Base-by-base conservation (phyloP, 64 coral and sea anemone genomes). In the Anthopleura sola region DNA sequence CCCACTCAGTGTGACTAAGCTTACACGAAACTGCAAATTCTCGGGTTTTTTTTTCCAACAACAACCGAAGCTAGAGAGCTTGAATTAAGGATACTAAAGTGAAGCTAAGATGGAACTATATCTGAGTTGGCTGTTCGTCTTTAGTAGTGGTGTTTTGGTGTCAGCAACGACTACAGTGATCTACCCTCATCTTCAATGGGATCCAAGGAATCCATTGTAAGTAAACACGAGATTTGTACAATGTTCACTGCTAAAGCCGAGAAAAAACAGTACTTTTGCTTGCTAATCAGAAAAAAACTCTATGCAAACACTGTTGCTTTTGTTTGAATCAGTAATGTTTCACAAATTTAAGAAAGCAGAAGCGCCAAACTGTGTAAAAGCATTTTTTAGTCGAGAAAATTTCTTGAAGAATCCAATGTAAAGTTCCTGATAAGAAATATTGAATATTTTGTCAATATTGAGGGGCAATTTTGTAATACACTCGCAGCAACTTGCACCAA, bases 161-260 rank as follows among this genome's bases (percentile, higher is more conserved):
- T 2, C 10, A 1, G 66, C 28, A 17, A 15, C 66, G 31, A 16
- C 66, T 29, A 79, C 82, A 5, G 34, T 83, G 5, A 83, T 83
- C 47, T 83, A 83, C 24, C 82, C 82, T 36, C 55, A 54, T 57
- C n/a, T 83, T 19, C 48, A 56, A 23, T 83, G 82, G 82, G 82
- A 83, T 83, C 55, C 82, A 58, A 23, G 82, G 49, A 83, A 83
- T 60, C 49, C n/a, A 17, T 58, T 83, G 82, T 83, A 83, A 83
- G 82, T 83, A 83, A 60, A 83, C n/a, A 50, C 19, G 17, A 32
- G 15, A 32, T 36, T 83, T 51, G 46, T 83, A 29, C 40, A 44
- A 44, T 3, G 40, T 44, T 44, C 38, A 19, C 16, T 37, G 37
- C 2, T 82, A 48, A 24, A 37, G 6, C 29, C 13, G 53, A 3